Base-by-base conservation (phyloP, 37 sponge, comb jelly and placozoan species). In the Ephydatia muelleri region DNA sequence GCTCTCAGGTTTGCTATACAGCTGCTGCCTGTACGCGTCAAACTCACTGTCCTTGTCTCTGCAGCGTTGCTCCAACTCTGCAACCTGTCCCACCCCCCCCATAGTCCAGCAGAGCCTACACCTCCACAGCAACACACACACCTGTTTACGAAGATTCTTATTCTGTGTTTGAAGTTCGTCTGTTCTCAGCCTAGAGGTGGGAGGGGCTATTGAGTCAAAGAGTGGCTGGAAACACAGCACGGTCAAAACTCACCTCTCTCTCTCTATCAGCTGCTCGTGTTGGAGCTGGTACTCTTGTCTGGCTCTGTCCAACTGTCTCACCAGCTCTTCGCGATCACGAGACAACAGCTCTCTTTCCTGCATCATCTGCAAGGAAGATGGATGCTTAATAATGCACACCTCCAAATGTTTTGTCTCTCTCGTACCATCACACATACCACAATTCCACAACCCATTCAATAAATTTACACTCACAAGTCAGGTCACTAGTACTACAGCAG, bases 11-110 rank as follows among this genome's bases (percentile, higher is more conserved):
- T 83, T 78, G 28, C 49, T 49, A 19, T 79, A 26, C 6, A 72
- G 25, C 77, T 82, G 67, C n/a, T 89, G 82, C 13, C 85, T 78
- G 72, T 87, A 95, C 12, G 48, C 75, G 8, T 85, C 84, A 83
- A 90, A 95, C 82, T 95, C 95, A 11, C 74, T 79, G 32, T 91
- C 91, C 73, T 72, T 69, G 0, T 80, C 33, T 16, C 32, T 38
- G 34, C 75, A 73, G 23, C 75, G 75, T 1, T 33, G 49, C 38
- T 92, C 91, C 34, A 79, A 25, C 27, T 93, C 91, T 68, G 70
- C 35, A 2, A 91, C 72, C 94, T 94, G 30, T 19, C 33, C 30
- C 28, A 37, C 26, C 27, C 81, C 9, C 70, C 22, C 27, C 70
- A 67, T 6, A 9, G 31, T 26, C 34, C 19, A 3, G 26, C 11